These are phyloP conservation scores for Spondyliosoma cantharus DNA, from an alignment of 2,797 vertebrate genomes.

Conservation along the genomic window DNA sequence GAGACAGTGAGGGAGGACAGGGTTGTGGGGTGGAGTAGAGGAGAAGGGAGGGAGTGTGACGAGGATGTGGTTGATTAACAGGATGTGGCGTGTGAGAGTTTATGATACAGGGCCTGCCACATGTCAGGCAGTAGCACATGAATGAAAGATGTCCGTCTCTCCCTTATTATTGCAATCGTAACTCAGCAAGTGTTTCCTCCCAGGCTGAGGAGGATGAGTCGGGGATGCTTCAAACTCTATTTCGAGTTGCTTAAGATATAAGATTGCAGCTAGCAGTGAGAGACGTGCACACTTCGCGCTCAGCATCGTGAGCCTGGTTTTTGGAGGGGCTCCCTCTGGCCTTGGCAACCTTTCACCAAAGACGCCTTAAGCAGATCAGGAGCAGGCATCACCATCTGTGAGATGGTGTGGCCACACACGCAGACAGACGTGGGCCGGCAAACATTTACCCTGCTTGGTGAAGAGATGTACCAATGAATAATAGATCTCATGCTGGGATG, in stretches of 20 bases:
- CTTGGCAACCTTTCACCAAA: slow-evolving; percentile 57
- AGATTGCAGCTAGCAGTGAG: slow-evolving; percentile 19
- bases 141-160: slow-evolving; percentile 44
- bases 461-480: slow-evolving; percentile 65
- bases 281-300: not conserved
- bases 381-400: slow-evolving; percentile 49
- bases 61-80: slow-evolving; percentile 80
- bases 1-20: slow-evolving; percentile 6
- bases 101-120: slow-evolving; percentile 18
- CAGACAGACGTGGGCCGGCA: slow-evolving; percentile 31
- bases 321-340: slow-evolving; percentile 53
- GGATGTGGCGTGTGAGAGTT: slow-evolving; percentile 60
- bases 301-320: slow-evolving; percentile 28
- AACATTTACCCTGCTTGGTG: slow-evolving; percentile 46
- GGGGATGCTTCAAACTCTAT: slow-evolving; percentile 6
- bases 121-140: slow-evolving; percentile 31
- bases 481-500: slow-evolving; percentile 57
- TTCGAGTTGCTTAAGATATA: slow-evolving; percentile 33
- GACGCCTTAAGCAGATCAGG: slow-evolving; percentile 57
- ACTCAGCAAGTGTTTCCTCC: slow-evolving; percentile 8
- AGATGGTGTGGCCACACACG: slow-evolving; percentile 50
- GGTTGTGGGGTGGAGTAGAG: not conserved
- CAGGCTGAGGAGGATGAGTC: not conserved
- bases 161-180: not conserved
- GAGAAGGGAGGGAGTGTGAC: not conserved